phyloP scores from a whole-genome alignment of 2,888 invertebrate species.

The Sepioteuthis lessoniana region DNA sequence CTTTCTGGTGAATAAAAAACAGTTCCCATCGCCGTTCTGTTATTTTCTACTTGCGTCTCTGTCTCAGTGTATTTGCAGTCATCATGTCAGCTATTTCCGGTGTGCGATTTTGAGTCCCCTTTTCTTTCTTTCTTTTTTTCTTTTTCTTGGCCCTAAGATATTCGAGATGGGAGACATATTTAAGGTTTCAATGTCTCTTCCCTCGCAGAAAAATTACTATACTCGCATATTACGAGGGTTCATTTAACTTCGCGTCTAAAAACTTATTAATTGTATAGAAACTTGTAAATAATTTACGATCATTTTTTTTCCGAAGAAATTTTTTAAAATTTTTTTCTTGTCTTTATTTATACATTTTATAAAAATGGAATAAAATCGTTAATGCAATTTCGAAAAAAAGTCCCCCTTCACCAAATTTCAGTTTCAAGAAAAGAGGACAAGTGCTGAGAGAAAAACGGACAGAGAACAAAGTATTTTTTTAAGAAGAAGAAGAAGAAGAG shows the following conservation, averaged over 20 bases:
- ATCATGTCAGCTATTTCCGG: conserved; percentile 33
- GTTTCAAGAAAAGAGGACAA: neutral
- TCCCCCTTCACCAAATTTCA: neutral
- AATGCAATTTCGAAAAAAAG: neutral
- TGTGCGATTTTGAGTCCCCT: no score
- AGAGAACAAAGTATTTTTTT: no score
- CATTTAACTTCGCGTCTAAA: neutral
- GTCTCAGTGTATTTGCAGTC: neutral
- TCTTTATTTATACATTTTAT: neutral
- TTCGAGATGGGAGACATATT: neutral
- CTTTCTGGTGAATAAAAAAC: neutral
- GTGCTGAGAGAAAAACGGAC: no score
- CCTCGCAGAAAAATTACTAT: neutral
- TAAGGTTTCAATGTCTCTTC: neutral
- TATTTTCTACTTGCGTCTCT: neutral
- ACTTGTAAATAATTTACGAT: neutral
- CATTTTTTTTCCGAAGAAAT: neutral
- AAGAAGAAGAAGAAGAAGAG: no score
- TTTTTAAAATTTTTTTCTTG: neutral
- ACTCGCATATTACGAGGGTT: neutral
- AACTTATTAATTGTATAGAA: neutral
- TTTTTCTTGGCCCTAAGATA: neutral
- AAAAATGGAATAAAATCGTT: neutral
- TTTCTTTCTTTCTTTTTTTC: neutral
- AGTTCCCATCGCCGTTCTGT: neutral